These are phyloP conservation scores for Tupiocoris notatus DNA, from an alignment of 2,888 invertebrate species.

Conservation along the genomic window DNA sequence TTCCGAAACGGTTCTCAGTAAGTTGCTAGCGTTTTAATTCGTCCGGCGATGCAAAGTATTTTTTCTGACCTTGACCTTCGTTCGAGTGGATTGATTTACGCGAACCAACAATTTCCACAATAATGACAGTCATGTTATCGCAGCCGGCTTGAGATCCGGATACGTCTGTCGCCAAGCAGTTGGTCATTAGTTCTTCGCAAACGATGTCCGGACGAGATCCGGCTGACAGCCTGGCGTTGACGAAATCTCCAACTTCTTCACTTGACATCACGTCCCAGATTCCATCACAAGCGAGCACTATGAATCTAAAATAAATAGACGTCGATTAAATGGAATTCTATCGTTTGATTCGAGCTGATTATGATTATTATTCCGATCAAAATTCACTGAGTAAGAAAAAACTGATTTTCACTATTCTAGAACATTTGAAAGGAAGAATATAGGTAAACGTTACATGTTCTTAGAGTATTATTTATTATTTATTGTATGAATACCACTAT, in stretches of 20 bases:
- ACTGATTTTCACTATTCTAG: too few species aligned
- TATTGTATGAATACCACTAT: too few species aligned
- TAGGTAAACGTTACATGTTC: too few species aligned
- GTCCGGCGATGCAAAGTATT: not conserved
- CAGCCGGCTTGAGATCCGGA: conserved; percentile 88
- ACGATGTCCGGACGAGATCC: conserved; percentile 89
- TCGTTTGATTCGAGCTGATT: too few species aligned
- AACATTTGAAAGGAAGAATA: too few species aligned
- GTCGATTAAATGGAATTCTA: too few species aligned
- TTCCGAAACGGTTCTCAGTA: too few species aligned
- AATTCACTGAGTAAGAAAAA: too few species aligned
- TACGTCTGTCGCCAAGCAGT: conserved; percentile 89
- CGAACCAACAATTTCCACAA: conserved; percentile 73
- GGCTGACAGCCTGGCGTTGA: conserved; percentile 75
- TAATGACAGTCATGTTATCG: conserved; percentile 97
- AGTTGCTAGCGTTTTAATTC: too few species aligned
- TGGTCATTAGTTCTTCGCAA: conserved; percentile 92
- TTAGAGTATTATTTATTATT: too few species aligned
- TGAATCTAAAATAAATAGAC: conserved; percentile 66
- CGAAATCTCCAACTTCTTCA: conserved; percentile 89
- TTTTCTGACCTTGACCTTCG: not conserved
- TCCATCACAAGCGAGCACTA: conserved; percentile 96
- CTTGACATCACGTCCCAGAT: conserved; percentile 99
- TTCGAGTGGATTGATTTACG: not conserved
- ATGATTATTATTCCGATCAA: not conserved